Percentiles rank a stretch among this genome's conserved stretches.
These are phyloP conservation scores for Drosophila pruinosa DNA, from an alignment of 1,140 invertebrate genomes.

Conservation along the genomic window DNA sequence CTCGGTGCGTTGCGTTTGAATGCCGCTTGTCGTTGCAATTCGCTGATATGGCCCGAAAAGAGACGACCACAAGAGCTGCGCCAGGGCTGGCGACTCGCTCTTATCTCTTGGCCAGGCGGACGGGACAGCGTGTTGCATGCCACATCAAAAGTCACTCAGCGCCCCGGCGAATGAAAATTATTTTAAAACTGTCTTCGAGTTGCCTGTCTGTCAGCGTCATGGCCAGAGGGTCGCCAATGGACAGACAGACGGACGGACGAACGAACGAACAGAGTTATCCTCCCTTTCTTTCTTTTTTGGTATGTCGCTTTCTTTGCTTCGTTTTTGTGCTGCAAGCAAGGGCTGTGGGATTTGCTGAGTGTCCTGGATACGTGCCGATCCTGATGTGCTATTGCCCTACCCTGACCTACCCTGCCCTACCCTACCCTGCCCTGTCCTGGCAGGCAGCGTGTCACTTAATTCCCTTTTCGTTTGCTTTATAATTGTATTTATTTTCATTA, in stretches of 20 bases:
- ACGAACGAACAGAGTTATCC: not conserved
- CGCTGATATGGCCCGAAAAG: slow-evolving; percentile 54
- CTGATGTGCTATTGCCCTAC: not conserved
- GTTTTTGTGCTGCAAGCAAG: not conserved
- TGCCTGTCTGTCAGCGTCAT: slow-evolving; percentile 35
- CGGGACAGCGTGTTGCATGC: slow-evolving; percentile 2
- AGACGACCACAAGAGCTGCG: not conserved
- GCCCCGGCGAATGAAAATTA: slow-evolving; percentile 48
- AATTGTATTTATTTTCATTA: slow-evolving; percentile 75
- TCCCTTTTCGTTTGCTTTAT: slow-evolving; percentile 45
- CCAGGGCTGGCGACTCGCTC: not conserved
- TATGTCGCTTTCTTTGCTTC: not conserved
- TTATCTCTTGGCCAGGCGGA: slow-evolving; percentile 18
- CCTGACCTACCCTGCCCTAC: slow-evolving; percentile 18
- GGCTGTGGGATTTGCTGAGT: slow-evolving; percentile 16
- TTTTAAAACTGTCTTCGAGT: slow-evolving; percentile 72
- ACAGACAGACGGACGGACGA: not conserved
- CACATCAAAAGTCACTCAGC: slow-evolving; percentile 69
- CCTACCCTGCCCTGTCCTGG: not conserved
- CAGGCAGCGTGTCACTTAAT: slow-evolving; percentile 31
- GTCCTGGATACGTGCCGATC: slow-evolving; percentile 43
- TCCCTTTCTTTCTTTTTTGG: not conserved
- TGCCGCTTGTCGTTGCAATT: slow-evolving; percentile 63
- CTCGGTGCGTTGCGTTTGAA: slow-evolving; percentile 52
- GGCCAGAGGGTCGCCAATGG: not conserved